Base-by-base conservation (phyloP, 2,113 vertebrate species). In the Seriola dumerili region DNA sequence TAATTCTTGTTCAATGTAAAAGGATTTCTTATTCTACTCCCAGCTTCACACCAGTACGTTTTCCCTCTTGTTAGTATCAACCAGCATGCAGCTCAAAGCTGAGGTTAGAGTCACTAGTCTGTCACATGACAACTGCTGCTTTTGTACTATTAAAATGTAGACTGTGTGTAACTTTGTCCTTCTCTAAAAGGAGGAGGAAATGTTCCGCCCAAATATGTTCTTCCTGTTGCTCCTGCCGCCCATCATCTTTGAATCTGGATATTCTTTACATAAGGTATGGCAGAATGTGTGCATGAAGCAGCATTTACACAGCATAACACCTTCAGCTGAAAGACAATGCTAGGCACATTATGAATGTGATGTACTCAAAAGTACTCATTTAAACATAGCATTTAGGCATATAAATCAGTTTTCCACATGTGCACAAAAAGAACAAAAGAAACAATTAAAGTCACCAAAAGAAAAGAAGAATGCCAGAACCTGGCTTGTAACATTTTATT, bases 141-240 rank as follows among this genome's bases (percentile, higher is more conserved):
- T 21, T 23, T 55, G 52, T 54, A 5, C 8, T 55, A 21, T 17
- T 68, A 2, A 36, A 70, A 16, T 82, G 13, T 44, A 9, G 1
- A 14, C 23, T 48, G 12, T 19, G 16, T 44, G 5, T 83, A 21
- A 59, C 9, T 44, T 6, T 81, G 7, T 34, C n/a, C 76, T 87
- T 93, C 14, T 91, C 19, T 92, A 44, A 89, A 91, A 99, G 98
- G 98, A 99, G 88, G 98, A 99, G 92, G 98, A 99, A 90, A 99
- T 99, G 98, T 99, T 99, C 94, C 96, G 97, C 34, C 98, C 98
- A 83, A 99, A 99, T 92, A 99, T 99, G 98, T 99, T 99, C 94
- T 99, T 99, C 93, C 96, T 99, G 59, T 95, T 99, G 84, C 94
- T 99, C 69, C 96, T 99, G 72, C 98, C 98, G 1, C 98, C 98